Evolutionary conservation across 2,888 invertebrate genomes (phyloP), one percentile per base, ranked within the genome.

Genomic region (Melieria omissa): DNA sequence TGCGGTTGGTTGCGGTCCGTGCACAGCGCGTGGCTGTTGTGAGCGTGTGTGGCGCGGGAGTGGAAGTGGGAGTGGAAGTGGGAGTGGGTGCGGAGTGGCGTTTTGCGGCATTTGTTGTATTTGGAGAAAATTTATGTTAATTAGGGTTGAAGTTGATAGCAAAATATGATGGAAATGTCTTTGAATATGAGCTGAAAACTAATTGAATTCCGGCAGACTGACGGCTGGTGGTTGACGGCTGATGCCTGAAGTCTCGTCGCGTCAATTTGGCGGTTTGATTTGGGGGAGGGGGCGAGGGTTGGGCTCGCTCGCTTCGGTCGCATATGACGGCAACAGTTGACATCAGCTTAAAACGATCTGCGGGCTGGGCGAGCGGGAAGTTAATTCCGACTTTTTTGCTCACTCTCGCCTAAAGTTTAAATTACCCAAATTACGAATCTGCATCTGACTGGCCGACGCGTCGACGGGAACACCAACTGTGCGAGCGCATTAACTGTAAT

Each of bases 401-500:
- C 9, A 3, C 14, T 52, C 14, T 52, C n/a, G 52, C 14, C 14
- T 4, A 52, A 52, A 52, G n/a, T 52, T 52, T 52, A 52, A 52
- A 52, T 52, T 52, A 14, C 52, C 52, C 14, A 52, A 52, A 52
- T 52, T 52, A 52, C 14, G 52, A 4, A 5, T 8, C 14, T 52
- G 12, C 14, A 52, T 52, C 9, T 6, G 6, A 9, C 7, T 12
- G 16, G 57, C 8, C 16, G 14, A 29, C n/a, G 42, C 42, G 14
- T 5, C 49, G 60, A 10, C 46, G 8, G 8, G 45, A 55, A 61
- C 69, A 61, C 54, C 61, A 57, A 45, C 65, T 57, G 65, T 57
- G 65, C 46, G 54, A 54, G 54, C 69, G 44, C 16, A 61, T 62
- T 69, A 69, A 69, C 45, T 49, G 61, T 62, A 55, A 62, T 41